Conservation (phyloP, 2,113 vertebrate species). For the Hiodon tergisus region DNA sequence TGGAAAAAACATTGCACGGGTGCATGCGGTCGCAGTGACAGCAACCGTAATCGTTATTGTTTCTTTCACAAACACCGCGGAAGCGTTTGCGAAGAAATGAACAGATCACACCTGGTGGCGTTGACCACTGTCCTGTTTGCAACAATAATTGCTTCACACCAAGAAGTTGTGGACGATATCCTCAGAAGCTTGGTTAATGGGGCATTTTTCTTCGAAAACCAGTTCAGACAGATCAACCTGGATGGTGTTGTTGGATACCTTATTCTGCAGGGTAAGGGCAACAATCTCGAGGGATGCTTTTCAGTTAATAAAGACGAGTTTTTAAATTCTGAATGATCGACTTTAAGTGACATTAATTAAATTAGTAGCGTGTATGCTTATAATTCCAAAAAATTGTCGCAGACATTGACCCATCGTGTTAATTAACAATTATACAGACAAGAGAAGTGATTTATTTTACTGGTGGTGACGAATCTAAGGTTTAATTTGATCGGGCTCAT, state of each 20-base stretch:
- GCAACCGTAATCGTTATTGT: too few relatives aligned
- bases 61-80: too few relatives aligned
- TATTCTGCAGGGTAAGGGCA: constrained; percentile 67
- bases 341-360: neutral
- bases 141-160: constrained; percentile 27
- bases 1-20: neutral
- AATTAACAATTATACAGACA: too few relatives aligned
- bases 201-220: constrained; percentile 62
- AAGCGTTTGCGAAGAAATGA: constrained; percentile 36
- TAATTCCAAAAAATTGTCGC: too few relatives aligned
- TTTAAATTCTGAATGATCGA: neutral
- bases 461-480: neutral
- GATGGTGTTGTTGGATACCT: constrained; percentile 71
- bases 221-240: constrained; percentile 68
- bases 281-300: too few relatives aligned
- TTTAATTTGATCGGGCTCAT: too few relatives aligned
- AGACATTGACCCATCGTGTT: too few relatives aligned
- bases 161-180: constrained; percentile 59
- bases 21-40: too few relatives aligned
- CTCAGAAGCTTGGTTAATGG: constrained; percentile 61
- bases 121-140: constrained; percentile 41
- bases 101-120: constrained; percentile 32
- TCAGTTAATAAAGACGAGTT: too few relatives aligned
- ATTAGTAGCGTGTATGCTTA: too few relatives aligned
- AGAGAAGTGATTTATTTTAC: neutral